Base-by-base conservation (phyloP, 2,113 vertebrate species). In the Potamarius usumacintae region DNA sequence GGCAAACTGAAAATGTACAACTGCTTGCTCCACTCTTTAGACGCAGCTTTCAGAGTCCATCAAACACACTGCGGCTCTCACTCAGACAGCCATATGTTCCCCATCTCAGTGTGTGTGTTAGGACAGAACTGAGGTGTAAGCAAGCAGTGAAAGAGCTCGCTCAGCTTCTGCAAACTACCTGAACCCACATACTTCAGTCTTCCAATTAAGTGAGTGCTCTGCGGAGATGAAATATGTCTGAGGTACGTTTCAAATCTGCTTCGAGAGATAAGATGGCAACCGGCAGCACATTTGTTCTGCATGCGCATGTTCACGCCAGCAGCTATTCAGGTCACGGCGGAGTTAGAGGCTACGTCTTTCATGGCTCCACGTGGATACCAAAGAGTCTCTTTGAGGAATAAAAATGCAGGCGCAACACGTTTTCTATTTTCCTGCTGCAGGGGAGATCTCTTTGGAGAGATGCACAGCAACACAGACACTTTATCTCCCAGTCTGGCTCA, bases 261-360 rank as follows among this genome's bases (percentile, higher is more conserved):
- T 89, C 90, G 88, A 92, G 81, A 71, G 88, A 92, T 89, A 90
- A 90, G 86, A 87, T 88, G 82, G 92, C 87, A 91, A 93, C 91
- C 67, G 69, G 85, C 63, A 88, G 77, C 57, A 5, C 0, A 84
- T 82, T 30, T 82, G 18, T 30, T 86, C 82, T 85, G 30, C 76
- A 60, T 10, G 52, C 30, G 53, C 65, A 89, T 90, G 92, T 90
- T 83, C 78, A 86, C 67, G 81, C 72, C 86, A 83, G 42, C 80
- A 79, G 84, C 79, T 53, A 87, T 90, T 88, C 25, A 20, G n/a
- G 55, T 50, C 42, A 63, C 22, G 65, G 58, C 10, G 67, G 84
- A 87, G 87, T 78, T 72, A 5, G 87, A 76, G 78, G 14, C 62
- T 78, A 50, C 55, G 87, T 42, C 27, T 80, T 65, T 17, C 30